Evolutionary conservation across 2,113 vertebrate genomes (phyloP), one percentile per base, ranked within the genome.

Genomic region (Leucopsar rothschildi): DNA sequence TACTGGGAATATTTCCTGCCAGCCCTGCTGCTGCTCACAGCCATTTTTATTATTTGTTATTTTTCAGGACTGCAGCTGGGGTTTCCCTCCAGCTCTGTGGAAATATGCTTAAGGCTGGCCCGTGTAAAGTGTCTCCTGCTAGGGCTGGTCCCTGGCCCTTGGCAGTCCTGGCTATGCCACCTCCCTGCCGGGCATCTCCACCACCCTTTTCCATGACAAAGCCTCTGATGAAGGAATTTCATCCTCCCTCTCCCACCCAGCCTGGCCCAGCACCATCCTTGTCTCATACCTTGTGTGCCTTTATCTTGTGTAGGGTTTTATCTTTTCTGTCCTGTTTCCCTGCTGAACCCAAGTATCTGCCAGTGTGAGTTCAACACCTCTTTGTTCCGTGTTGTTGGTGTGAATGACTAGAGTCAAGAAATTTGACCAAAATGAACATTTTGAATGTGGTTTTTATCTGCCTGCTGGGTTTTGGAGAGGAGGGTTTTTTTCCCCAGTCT

Each of bases 1-100:
- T 98, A 97, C 95, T 97, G 98, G 98, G 98, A 98, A 98, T 97
- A 96, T 91, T 98, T 98, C 98, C 98, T 98, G 98, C 97, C 79
- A 96, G 88, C 86, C 45, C 78, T 55, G 86, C 96, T 92, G 95
- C 90, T 95, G 97, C 97, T 78, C 79, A 87, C 93, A 40, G 94
- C 92, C 71, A 35, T 95, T 96, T 87, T 97, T 95, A 97, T 97
- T 96, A 96, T 97, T 96, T 96, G 94, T 96, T 96, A 90, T 96
- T 73, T 92, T 94, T 98, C 93, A 90, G 88, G 92, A 93, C 95
- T 97, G 97, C 98, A 98, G 98, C 98, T 98, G 98, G 97, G 92
- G 94, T 96, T 97, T 97, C 95, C 84, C 94, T 96, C 90, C 97
- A 98, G 97, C 97, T 96, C 97, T 92, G 92, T 98, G 96, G 97